phyloP scores from a whole-genome alignment of 2,797 vertebrate species.

The Siniperca obscura region DNA sequence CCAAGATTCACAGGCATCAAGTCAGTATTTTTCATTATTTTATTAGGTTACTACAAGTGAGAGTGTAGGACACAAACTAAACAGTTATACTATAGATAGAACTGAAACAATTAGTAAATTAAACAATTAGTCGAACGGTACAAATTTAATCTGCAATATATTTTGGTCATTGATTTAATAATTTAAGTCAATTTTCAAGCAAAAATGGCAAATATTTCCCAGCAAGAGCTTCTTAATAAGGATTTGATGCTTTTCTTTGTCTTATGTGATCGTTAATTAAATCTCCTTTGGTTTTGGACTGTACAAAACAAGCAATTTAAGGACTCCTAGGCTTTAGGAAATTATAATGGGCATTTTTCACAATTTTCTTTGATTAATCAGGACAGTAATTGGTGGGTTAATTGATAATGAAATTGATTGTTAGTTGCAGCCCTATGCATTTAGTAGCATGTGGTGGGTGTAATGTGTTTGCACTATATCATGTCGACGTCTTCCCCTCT shows the following conservation, averaged over 20 bases:
- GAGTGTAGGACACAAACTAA: background rate
- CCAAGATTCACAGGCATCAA: background rate
- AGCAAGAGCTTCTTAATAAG: background rate
- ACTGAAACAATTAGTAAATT: background rate
- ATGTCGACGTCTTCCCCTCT: background rate
- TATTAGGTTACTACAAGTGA: background rate
- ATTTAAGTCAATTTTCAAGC: background rate
- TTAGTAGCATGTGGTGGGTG: background rate
- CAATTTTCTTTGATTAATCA: background rate
- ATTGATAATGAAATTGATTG: background rate
- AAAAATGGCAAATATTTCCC: background rate
- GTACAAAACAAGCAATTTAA: background rate
- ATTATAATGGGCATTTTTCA: background rate
- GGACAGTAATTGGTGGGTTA: background rate
- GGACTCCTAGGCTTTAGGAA: background rate
- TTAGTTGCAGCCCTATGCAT: background rate
- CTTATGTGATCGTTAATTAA: background rate
- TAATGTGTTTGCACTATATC: background rate
- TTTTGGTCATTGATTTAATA: background rate
- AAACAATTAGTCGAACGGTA: too few relatives aligned
- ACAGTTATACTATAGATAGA: background rate
- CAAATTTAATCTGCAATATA: background rate
- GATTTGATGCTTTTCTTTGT: background rate
- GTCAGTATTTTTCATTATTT: background rate
- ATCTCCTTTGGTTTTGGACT: background rate